phyloP scores from a whole-genome alignment of 2,113 vertebrate species.

The Coryphaenoides rupestris region DNA sequence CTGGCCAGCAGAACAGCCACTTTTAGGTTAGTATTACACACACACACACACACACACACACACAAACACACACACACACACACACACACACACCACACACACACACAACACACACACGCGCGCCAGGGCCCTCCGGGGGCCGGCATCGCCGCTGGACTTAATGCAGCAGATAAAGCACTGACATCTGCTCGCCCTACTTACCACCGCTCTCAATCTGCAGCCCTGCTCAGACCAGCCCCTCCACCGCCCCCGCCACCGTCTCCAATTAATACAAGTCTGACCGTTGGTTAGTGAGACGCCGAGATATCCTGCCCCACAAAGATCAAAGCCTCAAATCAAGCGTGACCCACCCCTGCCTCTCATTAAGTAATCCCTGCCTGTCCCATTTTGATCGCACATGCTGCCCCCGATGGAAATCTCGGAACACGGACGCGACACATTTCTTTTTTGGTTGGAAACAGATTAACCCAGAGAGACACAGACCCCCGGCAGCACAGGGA shows the following conservation, averaged over 20 bases:
- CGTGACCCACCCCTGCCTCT: background rate
- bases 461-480: too few species aligned
- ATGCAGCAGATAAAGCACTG: constrained; percentile 63
- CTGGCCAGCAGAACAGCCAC: too few species aligned
- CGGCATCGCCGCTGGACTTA: constrained; percentile 57
- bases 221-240: constrained; percentile 25
- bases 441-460: constrained; percentile 28
- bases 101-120: too few species aligned
- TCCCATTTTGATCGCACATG: constrained; percentile 17
- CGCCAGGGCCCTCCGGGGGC: too few species aligned
- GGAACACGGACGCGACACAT: too few species aligned
- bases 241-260: constrained; percentile 12
- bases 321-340: constrained; percentile 9
- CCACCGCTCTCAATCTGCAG: constrained; percentile 49
- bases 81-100: too few species aligned
- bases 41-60: too few species aligned
- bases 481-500: too few species aligned
- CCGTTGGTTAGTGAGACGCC: constrained; percentile 5
- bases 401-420: too few species aligned
- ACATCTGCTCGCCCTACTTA: constrained; percentile 74
- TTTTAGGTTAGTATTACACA: too few species aligned
- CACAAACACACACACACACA: too few species aligned
- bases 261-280: constrained; percentile 19
- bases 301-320: constrained; percentile 10
- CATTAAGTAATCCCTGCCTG: constrained; percentile 34